Conservation (phyloP, 2,113 vertebrate species). For the Cryptoleucopteryx plumbea region DNA sequence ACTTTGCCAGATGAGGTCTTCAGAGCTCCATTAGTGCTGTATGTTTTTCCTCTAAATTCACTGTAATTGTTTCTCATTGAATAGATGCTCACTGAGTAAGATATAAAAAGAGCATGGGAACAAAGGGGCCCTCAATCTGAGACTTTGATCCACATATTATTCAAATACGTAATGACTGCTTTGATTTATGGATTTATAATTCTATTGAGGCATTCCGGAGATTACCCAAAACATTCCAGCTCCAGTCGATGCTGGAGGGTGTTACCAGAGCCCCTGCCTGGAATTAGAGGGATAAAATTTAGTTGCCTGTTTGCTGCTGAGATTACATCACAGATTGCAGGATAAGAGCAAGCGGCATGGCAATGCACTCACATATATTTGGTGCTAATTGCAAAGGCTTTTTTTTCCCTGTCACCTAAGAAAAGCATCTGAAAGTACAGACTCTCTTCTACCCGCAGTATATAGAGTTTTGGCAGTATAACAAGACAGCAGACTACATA, state of each 20-base stretch:
- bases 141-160: constrained; percentile 64
- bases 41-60: constrained; percentile 60
- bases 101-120: constrained; percentile 59
- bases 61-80: constrained; percentile 56
- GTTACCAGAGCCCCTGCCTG: constrained; percentile 31
- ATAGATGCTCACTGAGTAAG: constrained; percentile 52
- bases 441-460: not conserved
- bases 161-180: constrained; percentile 63
- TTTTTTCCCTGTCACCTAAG: not conserved
- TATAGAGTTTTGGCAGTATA: constrained; percentile 23
- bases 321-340: constrained; percentile 30
- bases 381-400: not conserved
- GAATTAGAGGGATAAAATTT: constrained; percentile 28
- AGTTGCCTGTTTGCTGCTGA: constrained; percentile 29
- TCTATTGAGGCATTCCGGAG: constrained; percentile 56
- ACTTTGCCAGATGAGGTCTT: constrained; percentile 41
- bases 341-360: not conserved
- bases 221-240: constrained; percentile 57
- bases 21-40: constrained; percentile 35
- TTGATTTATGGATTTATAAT: constrained; percentile 68
- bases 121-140: constrained; percentile 55
- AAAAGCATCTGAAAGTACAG: constrained; percentile 33
- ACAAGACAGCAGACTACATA: constrained; percentile 45
- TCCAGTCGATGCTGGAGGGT: constrained; percentile 26
- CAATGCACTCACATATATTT: not conserved